Base-by-base conservation (phyloP, 2,888 invertebrate genomes). In the Punctoribates punctum region DNA sequence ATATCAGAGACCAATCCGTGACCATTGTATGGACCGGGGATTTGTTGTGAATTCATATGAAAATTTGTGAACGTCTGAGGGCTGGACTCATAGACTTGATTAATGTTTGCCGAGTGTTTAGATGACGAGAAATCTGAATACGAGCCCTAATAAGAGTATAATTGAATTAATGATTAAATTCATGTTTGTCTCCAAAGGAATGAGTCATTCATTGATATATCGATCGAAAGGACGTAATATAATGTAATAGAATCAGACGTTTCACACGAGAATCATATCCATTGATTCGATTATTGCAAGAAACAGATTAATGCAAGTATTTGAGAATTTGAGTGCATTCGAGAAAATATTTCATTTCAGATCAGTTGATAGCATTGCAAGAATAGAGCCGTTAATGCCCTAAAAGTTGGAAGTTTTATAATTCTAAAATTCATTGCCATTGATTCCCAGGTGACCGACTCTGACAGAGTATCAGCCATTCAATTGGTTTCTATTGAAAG, bases 11-110 rank as follows among this genome's bases (percentile, higher is more conserved):
- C 60, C 51, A 73, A 15, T 27, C 54, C 60, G 57, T 73, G 73
- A 51, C 73, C 73, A 73, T 73, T 73, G 51, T 25, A 73, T 48
- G 73, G 60, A 51, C 54, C 73, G n/a, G 17, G 17, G 23, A 73
- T 73, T 13, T 4, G 73, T n/a, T 73, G 73, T 9, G 73, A 73
- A 25, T 72, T 72, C 46, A 72, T 72, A 73, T 73, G 73, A 57
- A 73, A 73, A 38, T 73, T 73, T 15, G 51, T 13, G 25, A 51
- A 73, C 25, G 73, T 29, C 20, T 54, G 73, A 13, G 73, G 54
- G 23, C 48, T 72, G 20, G 72, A 72, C 5, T 72, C 72, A 72
- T 42, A 72, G 20, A 67, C 67, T 72, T 34, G 42, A 72, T 72
- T 72, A 46, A 46, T 72, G 72, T 72, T 72, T 11, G 48, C 34